These are phyloP conservation scores for Popillia japonica DNA, from an alignment of 1,140 invertebrate genomes.

Conservation along the genomic window DNA sequence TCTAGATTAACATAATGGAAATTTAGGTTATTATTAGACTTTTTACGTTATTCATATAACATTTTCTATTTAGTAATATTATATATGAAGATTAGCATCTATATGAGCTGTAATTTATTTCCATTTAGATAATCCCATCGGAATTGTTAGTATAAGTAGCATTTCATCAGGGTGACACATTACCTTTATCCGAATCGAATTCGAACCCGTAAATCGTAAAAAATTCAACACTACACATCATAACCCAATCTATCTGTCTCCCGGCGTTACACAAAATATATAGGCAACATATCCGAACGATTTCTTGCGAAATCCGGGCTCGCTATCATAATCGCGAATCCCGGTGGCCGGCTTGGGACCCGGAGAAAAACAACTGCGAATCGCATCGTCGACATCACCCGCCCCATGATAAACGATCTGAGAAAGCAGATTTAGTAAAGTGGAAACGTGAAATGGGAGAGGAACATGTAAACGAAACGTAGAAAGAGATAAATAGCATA, in stretches of 20 bases:
- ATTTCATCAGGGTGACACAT: constrained; percentile 10
- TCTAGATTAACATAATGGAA: too few relatives aligned
- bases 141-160: not conserved
- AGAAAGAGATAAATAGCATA: constrained; percentile 52
- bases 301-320: constrained; percentile 29
- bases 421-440: constrained; percentile 53
- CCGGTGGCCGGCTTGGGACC: constrained; percentile 15
- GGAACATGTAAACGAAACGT: constrained; percentile 54
- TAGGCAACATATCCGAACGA: constrained; percentile 3
- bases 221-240: not conserved
- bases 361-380: constrained; percentile 32
- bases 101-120: not conserved
- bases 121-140: not conserved
- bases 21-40: too few relatives aligned
- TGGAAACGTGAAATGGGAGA: constrained; percentile 54
- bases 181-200: not conserved
- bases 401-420: constrained; percentile 51
- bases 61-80: too few relatives aligned
- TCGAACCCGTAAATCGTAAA: constrained; percentile 21
- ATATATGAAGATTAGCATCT: too few relatives aligned
- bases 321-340: not conserved
- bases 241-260: constrained; percentile 1
- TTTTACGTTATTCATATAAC: too few relatives aligned
- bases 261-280: constrained; percentile 10
- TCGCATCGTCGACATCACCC: constrained; percentile 43